Conservation (phyloP, 2,113 vertebrate species). For the Hippolais icterina region DNA sequence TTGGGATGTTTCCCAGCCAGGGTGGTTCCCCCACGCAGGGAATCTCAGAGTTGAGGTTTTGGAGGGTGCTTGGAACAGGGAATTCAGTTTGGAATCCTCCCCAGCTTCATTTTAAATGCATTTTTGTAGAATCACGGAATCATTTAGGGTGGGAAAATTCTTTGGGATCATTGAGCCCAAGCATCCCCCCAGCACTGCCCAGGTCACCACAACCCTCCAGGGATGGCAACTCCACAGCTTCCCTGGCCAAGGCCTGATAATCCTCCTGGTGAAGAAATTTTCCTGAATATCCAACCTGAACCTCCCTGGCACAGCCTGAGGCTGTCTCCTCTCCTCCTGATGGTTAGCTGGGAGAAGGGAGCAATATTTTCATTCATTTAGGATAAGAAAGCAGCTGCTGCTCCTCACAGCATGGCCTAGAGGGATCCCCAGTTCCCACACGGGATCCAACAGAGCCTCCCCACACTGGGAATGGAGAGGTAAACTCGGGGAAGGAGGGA, state of each 20-base stretch:
- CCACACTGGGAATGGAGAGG: not conserved
- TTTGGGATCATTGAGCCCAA: not conserved
- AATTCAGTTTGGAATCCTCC: not conserved
- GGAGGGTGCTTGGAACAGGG: fast-evolving
- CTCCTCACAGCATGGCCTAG: fast-evolving
- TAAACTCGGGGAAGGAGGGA: not conserved
- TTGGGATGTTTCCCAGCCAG: not conserved
- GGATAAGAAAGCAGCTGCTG: not conserved
- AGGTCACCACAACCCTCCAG: not conserved
- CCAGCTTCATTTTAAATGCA: not conserved
- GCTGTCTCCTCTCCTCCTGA: not conserved
- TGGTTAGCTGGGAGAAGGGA: not conserved
- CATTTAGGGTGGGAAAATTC: not conserved
- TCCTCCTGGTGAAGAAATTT: not conserved
- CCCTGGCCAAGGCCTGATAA: not conserved
- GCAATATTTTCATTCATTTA: fast-evolving
- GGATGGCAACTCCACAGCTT: not conserved
- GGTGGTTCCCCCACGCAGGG: too few relatives aligned
- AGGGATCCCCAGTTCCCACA: not conserved
- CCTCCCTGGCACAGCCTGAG: not conserved
- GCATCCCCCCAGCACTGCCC: not conserved
- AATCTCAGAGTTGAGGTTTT: not conserved
- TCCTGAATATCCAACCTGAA: not conserved
- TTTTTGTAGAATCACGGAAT: not conserved
- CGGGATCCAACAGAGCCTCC: not conserved